Conservation (phyloP, 2,797 vertebrate genomes). For the Bufotes viridis region DNA sequence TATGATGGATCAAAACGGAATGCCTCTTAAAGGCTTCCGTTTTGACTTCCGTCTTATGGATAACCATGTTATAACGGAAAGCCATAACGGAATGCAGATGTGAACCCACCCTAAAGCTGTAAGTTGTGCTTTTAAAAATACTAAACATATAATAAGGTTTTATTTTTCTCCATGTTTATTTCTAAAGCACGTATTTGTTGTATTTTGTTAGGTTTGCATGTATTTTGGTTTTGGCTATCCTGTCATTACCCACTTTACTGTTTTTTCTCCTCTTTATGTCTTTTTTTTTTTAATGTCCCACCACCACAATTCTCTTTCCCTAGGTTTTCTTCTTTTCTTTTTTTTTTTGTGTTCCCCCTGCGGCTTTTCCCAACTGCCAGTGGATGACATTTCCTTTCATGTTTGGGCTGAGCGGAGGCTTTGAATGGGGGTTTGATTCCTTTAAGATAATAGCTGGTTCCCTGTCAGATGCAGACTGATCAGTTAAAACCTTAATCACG, state of each 20-base stretch:
- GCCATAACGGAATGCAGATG: too few species aligned
- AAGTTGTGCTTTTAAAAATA: not conserved
- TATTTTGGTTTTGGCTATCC: slow-evolving; percentile 7
- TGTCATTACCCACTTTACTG: slow-evolving; percentile 15
- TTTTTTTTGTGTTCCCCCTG: slow-evolving; percentile 74
- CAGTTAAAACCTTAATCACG: slow-evolving; percentile 99
- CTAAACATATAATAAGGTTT: not conserved
- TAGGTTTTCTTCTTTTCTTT: slow-evolving; percentile 61
- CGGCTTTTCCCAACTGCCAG: slow-evolving; percentile 96
- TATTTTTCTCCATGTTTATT: not conserved
- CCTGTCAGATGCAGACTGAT: slow-evolving; percentile 99
- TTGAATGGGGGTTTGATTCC: slow-evolving; percentile 99
- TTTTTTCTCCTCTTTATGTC: slow-evolving; percentile 65
- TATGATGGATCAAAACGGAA: too few species aligned
- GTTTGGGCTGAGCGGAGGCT: slow-evolving; percentile 92
- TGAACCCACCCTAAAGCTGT: too few species aligned
- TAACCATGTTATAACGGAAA: too few species aligned
- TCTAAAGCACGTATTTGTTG: not conserved
- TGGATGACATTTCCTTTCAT: slow-evolving; percentile 99
- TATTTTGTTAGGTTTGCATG: not conserved
- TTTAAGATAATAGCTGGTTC: slow-evolving; percentile 99
- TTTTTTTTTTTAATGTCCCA: slow-evolving; percentile 63
- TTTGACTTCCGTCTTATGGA: too few species aligned
- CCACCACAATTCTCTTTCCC: slow-evolving; percentile 64
- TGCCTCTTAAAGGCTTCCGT: too few species aligned